Evolutionary conservation across 2,888 invertebrate genomes (phyloP).

Genomic region (Ceramica pisi): DNA sequence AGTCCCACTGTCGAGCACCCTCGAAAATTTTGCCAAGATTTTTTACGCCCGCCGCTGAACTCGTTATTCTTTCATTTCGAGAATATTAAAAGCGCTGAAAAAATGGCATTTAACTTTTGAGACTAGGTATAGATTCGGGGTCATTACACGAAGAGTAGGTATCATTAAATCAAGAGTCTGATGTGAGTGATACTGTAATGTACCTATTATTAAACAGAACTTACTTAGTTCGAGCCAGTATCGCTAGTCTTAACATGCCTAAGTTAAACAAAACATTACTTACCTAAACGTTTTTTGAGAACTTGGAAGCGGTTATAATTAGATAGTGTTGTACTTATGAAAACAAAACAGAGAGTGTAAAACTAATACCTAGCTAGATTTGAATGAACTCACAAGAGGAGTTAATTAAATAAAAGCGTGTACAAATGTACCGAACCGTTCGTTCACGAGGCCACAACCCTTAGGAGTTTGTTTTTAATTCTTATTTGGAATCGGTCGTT

Average conservation of each 20-base stretch:
- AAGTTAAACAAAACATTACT: slow-evolving; percentile 24
- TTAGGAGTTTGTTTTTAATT: slow-evolving; percentile 74
- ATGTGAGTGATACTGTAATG: slow-evolving; percentile 5
- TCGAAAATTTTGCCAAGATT: slow-evolving; percentile 63
- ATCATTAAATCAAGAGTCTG: slow-evolving; percentile 28
- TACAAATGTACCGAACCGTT: slow-evolving; percentile 55
- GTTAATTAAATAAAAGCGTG: slow-evolving; percentile 63
- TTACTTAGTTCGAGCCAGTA: slow-evolving; percentile 17
- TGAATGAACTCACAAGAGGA: slow-evolving; percentile 58
- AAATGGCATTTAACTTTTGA: slow-evolving; percentile 46
- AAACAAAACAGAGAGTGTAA: slow-evolving; percentile 37
- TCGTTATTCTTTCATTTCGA: slow-evolving; percentile 62
- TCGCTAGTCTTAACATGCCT: neutral
- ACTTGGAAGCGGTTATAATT: slow-evolving; percentile 25
- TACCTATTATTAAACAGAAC: slow-evolving; percentile 31
- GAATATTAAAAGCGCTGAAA: slow-evolving; percentile 40
- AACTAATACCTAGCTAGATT: slow-evolving; percentile 57
- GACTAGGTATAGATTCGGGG: slow-evolving; percentile 35
- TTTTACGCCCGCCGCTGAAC: slow-evolving; percentile 51
- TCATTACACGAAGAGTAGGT: slow-evolving; percentile 38
- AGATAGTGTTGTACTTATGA: slow-evolving; percentile 30
- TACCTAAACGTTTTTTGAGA: slow-evolving; percentile 16
- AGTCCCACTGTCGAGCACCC: slow-evolving; percentile 65
- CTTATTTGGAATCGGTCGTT: slow-evolving; percentile 80
- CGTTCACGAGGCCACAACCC: slow-evolving; percentile 64